Evolutionary conservation across 2,888 invertebrate genomes (phyloP).

Genomic region (Drosophila subsilvestris): DNA sequence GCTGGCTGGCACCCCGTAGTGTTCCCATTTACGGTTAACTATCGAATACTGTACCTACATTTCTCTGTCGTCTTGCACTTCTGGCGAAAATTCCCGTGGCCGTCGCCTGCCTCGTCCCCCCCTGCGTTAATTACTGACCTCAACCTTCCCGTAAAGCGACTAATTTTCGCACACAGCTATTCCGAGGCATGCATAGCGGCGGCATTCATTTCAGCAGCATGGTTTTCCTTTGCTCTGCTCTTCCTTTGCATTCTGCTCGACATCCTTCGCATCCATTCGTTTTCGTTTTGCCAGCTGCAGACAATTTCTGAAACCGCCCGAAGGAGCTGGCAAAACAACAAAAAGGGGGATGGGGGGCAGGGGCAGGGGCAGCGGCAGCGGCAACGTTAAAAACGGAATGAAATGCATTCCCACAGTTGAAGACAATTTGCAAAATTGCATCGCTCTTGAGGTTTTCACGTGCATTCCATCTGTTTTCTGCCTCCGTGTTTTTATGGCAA

Average conservation of each 20-base stretch:
- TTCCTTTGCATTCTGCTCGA: background rate
- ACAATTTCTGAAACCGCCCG: slow-evolving; percentile 15
- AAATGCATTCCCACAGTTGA: slow-evolving; percentile 74
- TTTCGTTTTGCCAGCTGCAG: background rate
- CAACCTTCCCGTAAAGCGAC: slow-evolving; percentile 65
- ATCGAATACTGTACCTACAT: slow-evolving; percentile 33
- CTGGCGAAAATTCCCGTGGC: slow-evolving; percentile 38
- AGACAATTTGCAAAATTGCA: slow-evolving; percentile 76
- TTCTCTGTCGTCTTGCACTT: slow-evolving; percentile 41
- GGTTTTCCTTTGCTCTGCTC: slow-evolving; percentile 19
- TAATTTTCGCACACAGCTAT: slow-evolving; percentile 50
- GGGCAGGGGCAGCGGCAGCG: background rate
- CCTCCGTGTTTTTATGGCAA: slow-evolving; percentile 67
- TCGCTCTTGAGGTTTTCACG: slow-evolving; percentile 74
- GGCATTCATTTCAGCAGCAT: slow-evolving; percentile 33
- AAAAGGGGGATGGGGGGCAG: background rate
- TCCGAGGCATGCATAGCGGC: slow-evolving; percentile 25
- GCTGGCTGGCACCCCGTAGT: background rate
- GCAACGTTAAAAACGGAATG: slow-evolving; percentile 56
- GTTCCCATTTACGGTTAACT: background rate
- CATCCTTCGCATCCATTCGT: background rate
- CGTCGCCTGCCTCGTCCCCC: slow-evolving; percentile 20
- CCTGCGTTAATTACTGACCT: slow-evolving; percentile 69
- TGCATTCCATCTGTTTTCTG: slow-evolving; percentile 62
- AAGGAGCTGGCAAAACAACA: slow-evolving; percentile 7